Evolutionary conservation across 2,888 invertebrate species (phyloP).

Genomic region (Chaetogeoica ovagalla): DNA sequence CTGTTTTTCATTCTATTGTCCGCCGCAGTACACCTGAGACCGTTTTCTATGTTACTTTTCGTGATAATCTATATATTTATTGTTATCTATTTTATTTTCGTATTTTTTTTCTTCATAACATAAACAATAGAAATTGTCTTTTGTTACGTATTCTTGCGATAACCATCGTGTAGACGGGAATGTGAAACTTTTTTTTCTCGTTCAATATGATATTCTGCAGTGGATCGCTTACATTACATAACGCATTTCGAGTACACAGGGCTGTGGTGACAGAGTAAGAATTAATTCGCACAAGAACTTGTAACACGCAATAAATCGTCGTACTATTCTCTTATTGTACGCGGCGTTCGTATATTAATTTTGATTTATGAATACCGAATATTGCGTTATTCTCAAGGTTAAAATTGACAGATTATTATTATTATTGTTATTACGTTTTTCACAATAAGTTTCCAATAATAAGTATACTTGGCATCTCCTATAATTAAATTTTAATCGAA

Average conservation of each 20-base stretch:
- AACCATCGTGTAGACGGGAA: slow-evolving; percentile 5
- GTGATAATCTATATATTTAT: slow-evolving; percentile 19
- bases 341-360: not conserved
- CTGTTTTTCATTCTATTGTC: slow-evolving; percentile 36
- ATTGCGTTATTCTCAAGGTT: no score
- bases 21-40: slow-evolving; percentile 43
- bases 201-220: not conserved
- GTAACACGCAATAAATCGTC: not conserved
- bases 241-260: not conserved
- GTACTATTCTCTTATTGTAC: not conserved
- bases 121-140: slow-evolving; percentile 33
- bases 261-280: not conserved
- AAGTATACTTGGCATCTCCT: no score
- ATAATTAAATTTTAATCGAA: no score
- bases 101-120: not conserved
- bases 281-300: not conserved
- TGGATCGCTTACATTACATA: not conserved
- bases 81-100: not conserved
- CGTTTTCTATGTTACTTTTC: slow-evolving; percentile 27
- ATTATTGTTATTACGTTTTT: no score
- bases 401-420: no score
- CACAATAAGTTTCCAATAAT: no score
- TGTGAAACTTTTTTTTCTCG: slow-evolving; percentile 4
- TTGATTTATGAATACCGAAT: no score
- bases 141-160: slow-evolving; percentile 15